phyloP scores from a whole-genome alignment of 1,140 invertebrate species.

The Aphaenogaster floridana region DNA sequence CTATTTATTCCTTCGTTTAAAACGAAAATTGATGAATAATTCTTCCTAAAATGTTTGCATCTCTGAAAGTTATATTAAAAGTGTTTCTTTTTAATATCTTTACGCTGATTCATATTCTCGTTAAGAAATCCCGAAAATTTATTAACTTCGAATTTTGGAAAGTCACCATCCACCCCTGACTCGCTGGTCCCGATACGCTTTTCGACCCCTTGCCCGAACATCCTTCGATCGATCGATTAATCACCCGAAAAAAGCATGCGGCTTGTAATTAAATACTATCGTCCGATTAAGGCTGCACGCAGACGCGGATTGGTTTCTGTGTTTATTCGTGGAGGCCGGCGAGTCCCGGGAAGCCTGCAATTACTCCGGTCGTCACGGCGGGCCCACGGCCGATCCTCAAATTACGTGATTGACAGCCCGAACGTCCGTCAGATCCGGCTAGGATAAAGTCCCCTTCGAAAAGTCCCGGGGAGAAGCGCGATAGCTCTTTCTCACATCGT shows the following conservation, averaged over 20 bases:
- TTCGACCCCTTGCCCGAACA: constrained; percentile 54
- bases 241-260: constrained; percentile 48
- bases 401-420: constrained; percentile 76
- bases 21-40: background rate
- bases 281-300: constrained; percentile 67
- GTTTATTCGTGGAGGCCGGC: constrained; percentile 64
- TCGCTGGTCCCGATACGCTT: constrained; percentile 26
- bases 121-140: background rate
- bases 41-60: background rate
- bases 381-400: constrained; percentile 62
- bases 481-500: constrained; percentile 38
- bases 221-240: constrained; percentile 71
- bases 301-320: constrained; percentile 51
- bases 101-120: background rate
- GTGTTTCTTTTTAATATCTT: background rate
- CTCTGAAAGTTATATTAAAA: background rate
- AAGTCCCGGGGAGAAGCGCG: constrained; percentile 5
- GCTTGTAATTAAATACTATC: constrained; percentile 74
- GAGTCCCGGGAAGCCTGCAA: constrained; percentile 62
- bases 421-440: constrained; percentile 53
- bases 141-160: background rate
- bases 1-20: background rate
- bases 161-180: background rate
- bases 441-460: constrained; percentile 38
- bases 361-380: constrained; percentile 58